These are phyloP conservation scores for Bubo blakistoni DNA, from an alignment of 2,113 vertebrate species.

Conservation along the genomic window DNA sequence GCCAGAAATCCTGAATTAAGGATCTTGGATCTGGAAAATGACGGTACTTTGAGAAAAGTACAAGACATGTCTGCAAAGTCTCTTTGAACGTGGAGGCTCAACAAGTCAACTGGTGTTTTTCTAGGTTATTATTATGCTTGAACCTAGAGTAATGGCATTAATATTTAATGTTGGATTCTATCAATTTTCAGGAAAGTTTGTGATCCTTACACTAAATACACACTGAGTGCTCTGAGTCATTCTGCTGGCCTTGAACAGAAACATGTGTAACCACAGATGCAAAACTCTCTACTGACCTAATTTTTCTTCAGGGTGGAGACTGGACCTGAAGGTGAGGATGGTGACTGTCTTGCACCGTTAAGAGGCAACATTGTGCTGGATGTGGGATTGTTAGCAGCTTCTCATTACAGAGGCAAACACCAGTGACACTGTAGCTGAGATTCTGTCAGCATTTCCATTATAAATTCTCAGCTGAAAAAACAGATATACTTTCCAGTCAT, in stretches of 20 bases:
- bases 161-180: neutral
- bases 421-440: neutral
- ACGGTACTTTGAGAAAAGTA: neutral
- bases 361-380: neutral
- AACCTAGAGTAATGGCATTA: neutral
- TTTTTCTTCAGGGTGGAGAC: neutral
- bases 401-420: neutral
- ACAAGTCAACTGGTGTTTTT: neutral
- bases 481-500: neutral
- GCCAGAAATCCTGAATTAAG: neutral
- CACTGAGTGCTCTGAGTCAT: neutral
- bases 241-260: neutral
- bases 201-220: neutral
- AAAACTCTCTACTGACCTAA: neutral
- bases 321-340: neutral
- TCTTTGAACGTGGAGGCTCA: neutral
- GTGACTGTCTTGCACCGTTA: neutral
- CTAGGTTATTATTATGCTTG: neutral
- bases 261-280: neutral
- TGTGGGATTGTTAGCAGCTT: neutral
- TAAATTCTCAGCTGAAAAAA: neutral
- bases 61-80: neutral
- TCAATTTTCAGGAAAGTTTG: neutral
- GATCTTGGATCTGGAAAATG: neutral
- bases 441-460: neutral